Evolutionary conservation across 64 coral and sea anemone genomes (phyloP), one percentile per base, ranked within the genome.

Genomic region (Stichodactyla mertensii): DNA sequence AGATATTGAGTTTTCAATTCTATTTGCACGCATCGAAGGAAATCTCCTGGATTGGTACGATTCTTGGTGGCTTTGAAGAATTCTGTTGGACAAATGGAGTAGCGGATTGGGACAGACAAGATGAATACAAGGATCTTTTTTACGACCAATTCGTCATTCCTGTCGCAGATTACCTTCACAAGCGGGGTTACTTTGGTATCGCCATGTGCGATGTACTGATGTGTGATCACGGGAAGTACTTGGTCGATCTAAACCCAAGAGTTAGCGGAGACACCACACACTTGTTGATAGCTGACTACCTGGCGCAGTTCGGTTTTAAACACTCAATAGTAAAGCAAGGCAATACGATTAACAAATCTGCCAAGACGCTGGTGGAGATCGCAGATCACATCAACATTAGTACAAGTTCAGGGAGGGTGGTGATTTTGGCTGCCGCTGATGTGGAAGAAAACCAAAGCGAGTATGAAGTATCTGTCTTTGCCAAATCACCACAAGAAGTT

Each of bases 191-290:
- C 18, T 79, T 79, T 79, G 77, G 77, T 14, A 51, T 79, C 7
- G 77, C 36, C 27, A 79, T 14, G 27, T 79, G 26, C 12, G 77
- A 51, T 28, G 57, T 91, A 15, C 16, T 91, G 24, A 53, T 86
- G 22, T 86, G 55, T 45, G 84, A 91, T 13, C 19, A 91, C 16
- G 89, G 28, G 15, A 86, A 64, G 71, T 91, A 82, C 59, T 59
- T 91, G 14, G 71, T 86, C 4, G 89, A 91, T 81, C 16, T 86
- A 6, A 91, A 91, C 74, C 83, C 84, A 61, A 52, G 89, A 86
- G 66, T 91, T 57, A 85, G 89, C 2, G 84, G 57, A 59, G 83
- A 80, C 84, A 91, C 89, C 6, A 86, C 71, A 12, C 84, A 91
- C 55, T 64, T 91, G 6, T 45, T 91, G 15, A 10, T 91, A 16